Conservation (phyloP, 2,888 invertebrate species). For the Plagiodera versicolora region DNA sequence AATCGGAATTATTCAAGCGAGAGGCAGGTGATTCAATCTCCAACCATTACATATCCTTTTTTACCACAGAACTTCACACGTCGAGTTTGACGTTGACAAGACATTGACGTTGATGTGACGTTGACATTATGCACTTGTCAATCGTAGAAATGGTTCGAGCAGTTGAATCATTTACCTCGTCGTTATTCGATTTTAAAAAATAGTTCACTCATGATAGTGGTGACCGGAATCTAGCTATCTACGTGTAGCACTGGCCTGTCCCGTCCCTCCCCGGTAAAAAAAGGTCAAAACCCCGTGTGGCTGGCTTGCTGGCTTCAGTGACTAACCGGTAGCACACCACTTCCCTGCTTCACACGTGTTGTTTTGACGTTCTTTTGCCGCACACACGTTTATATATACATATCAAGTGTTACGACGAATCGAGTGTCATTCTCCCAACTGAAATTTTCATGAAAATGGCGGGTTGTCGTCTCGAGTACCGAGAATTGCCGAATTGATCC, state of each 20-base stretch:
- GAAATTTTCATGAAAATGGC: slow-evolving; percentile 24
- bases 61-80: too few relatives aligned
- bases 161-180: background rate
- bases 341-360: slow-evolving; percentile 55
- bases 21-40: slow-evolving; percentile 1
- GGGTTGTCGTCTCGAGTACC: slow-evolving; percentile 22
- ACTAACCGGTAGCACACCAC: slow-evolving; percentile 55
- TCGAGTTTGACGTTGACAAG: too few relatives aligned
- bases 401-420: slow-evolving; percentile 31
- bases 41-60: too few relatives aligned
- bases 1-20: slow-evolving; percentile 8
- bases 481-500: slow-evolving; percentile 24
- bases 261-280: slow-evolving; percentile 57
- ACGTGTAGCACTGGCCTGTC: slow-evolving; percentile 65
- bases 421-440: slow-evolving; percentile 5
- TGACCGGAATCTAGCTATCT: slow-evolving; percentile 40
- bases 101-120: too few relatives aligned
- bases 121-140: too few relatives aligned
- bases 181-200: background rate
- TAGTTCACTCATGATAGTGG: slow-evolving; percentile 9
- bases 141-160: background rate
- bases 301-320: slow-evolving; percentile 57
- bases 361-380: slow-evolving; percentile 58
- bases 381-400: slow-evolving; percentile 43
- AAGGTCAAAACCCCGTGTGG: slow-evolving; percentile 58